Evolutionary conservation across 2,888 invertebrate genomes (phyloP), one percentile per base, ranked within the genome.

Genomic region (Teinopalpus imperialis): DNA sequence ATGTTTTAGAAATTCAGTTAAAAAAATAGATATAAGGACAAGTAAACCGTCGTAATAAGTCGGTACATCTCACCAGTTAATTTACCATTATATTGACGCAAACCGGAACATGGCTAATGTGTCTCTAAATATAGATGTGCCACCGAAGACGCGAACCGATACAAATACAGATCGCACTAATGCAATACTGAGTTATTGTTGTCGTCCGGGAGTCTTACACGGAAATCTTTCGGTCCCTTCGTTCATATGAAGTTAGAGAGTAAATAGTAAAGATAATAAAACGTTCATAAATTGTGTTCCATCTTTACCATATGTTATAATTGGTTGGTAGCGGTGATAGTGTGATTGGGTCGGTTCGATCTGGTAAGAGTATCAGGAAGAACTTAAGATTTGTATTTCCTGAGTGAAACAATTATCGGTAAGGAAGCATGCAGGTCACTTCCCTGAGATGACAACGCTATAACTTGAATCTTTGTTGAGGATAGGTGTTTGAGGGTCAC

Each of bases 61-160:
- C 24, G 7, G 30, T 21, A 32, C 29, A 23, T 7, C 18, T 35
- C 30, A 24, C 9, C 27, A 37, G 43, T 47, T 43, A 46, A 48
- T 51, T 48, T 44, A 43, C 44, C 45, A 43, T 43, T 39, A 45
- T 51, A 50, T 48, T 49, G 49, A 49, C 41, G 48, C 29, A 30
- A 49, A 43, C 59, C 62, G 60, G 59, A 61, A 63, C 61, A 45
- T 50, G 45, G 49, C 55, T 61, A 62, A 65, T 65, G 65, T 51
- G 48, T 48, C 23, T 52, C 62, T 63, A 61, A 43, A 59, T 53
- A 54, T 65, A 65, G 46, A 43, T 13, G 9, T 23, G 54, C 65
- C 64, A 63, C 63, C 63, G 62, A 57, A 41, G 59, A 51, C 51
- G 48, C 40, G 26, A 24, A 30, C 18, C 32, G 37, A 21, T 16